Evolutionary conservation across 2,113 vertebrate species (phyloP), one percentile per base, ranked within the genome.

Genomic region (Daboia siamensis): DNA sequence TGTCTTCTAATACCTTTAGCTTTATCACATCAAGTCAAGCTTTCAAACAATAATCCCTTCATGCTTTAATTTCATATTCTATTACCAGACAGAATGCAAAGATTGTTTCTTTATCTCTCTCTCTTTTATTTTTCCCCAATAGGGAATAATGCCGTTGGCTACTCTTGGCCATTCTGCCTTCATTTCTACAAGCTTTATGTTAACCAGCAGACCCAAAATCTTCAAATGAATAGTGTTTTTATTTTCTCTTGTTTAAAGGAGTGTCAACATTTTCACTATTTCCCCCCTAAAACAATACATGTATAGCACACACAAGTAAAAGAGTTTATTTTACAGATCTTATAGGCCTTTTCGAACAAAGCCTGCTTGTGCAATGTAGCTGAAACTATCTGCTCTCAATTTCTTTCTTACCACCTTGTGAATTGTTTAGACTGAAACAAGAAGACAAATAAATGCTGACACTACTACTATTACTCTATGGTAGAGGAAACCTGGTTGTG

Each of bases 11-110:
- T 97, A 97, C 98, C 97, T 97, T 51, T 95, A 93, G 97, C 97
- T 97, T 98, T 98, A 97, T 98, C 97, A 97, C 96, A 95, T 96
- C 94, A 97, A 97, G 97, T 98, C 97, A 98, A 98, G 97, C 97
- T 97, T 97, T 98, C 96, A 98, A 98, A 98, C 97, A 98, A 97
- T 98, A 98, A 98, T 98, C 97, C 96, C 94, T 98, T 96, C 97
- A 97, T 97, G 97, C 97, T 97, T 98, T 98, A 97, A 98, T 98
- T 98, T 98, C 97, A 98, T 98, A 98, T 98, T 98, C 97, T 98
- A 96, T 98, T 98, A 97, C 96, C 95, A 96, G 96, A 97, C 97
- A 97, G 97, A 97, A 98, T 97, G 97, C 97, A 97, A 97, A 97
- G 96, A 96, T 95, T 93, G 5, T 87, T 54, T 87, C 86, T 52